Evolutionary conservation across 2,797 vertebrate genomes (phyloP), one percentile per base, ranked within the genome.

Genomic region (Phoeniculus purpureus): DNA sequence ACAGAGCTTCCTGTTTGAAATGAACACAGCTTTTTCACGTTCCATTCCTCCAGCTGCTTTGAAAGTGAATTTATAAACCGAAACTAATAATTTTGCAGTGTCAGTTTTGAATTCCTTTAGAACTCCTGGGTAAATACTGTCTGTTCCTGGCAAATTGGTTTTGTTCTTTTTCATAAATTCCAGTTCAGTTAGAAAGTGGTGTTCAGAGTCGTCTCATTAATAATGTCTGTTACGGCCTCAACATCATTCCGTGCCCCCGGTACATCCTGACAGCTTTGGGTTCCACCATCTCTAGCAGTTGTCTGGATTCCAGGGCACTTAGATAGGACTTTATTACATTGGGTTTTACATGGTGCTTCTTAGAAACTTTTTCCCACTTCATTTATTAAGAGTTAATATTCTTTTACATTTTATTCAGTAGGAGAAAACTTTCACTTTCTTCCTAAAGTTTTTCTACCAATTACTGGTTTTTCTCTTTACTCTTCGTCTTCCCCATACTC

Each of bases 311-410:
- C 4, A 37, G 18, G 18, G 21, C 6, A 73, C 12, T 60, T 7
- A 25, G 19, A 58, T 75, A 75, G 1, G 3, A 23, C 26, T 64
- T 56, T n/a, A 32, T 61, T 65, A 16, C 20, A 68, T 27, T 3
- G 0, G 0, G 17, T 61, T 85, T 82, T 19, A 9, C 15, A 32
- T 48, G 4, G 9, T 55, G 0, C 19, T 77, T 26, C 17, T 56
- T 31, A 50, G 4, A 77, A 13, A 11, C 1, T 14, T 47, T 27
- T 62, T 29, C 20, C 37, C 7, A 4, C 7, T 65, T 74, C 4
- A 3, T 60, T 64, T 60, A 27, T 45, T 66, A 37, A 54, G 15
- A 37, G 5, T 23, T 62, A 48, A 55, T 26, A 0, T 1, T 60
- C 7, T 73, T 73, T 71, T 73, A 12, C 16, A 7, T 13, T 90